Evolutionary conservation across 2,113 vertebrate species (phyloP).

Genomic region (Chauna torquata): DNA sequence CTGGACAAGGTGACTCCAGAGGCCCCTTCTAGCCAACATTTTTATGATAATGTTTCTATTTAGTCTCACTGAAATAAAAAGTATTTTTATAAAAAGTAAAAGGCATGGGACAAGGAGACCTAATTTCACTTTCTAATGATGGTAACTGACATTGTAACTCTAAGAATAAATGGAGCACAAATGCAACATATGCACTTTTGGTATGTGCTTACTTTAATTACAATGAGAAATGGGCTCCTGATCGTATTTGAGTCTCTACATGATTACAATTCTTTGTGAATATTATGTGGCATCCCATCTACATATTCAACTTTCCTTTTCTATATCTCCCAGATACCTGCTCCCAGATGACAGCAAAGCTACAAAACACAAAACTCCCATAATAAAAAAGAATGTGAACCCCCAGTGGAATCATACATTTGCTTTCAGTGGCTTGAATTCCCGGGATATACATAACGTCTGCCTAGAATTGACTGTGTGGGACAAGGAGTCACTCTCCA

Average conservation of each 20-base stretch:
- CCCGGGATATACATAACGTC: constrained; percentile 86
- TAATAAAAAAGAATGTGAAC: constrained; percentile 90
- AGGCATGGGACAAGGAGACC: neutral
- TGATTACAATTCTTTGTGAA: neutral
- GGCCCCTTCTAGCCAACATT: neutral
- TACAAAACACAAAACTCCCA: constrained; percentile 95
- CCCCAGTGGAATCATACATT: constrained; percentile 97
- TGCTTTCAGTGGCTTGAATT: constrained; percentile 87
- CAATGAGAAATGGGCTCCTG: neutral
- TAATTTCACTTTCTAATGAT: neutral
- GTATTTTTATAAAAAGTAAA: neutral
- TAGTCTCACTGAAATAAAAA: neutral
- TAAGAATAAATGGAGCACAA: neutral
- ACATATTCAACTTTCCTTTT: neutral
- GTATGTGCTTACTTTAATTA: neutral
- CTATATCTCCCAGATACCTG: constrained; percentile 81
- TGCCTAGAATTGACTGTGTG: constrained; percentile 95
- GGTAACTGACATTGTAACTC: neutral
- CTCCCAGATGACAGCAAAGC: constrained; percentile 94
- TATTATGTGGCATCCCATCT: neutral
- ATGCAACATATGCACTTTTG: neutral
- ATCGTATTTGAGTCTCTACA: neutral
- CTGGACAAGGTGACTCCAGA: neutral
- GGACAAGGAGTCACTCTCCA: constrained; percentile 95
- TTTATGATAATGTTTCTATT: neutral